Conservation (phyloP, 2,113 vertebrate species). For the Marmota flaviventris region DNA sequence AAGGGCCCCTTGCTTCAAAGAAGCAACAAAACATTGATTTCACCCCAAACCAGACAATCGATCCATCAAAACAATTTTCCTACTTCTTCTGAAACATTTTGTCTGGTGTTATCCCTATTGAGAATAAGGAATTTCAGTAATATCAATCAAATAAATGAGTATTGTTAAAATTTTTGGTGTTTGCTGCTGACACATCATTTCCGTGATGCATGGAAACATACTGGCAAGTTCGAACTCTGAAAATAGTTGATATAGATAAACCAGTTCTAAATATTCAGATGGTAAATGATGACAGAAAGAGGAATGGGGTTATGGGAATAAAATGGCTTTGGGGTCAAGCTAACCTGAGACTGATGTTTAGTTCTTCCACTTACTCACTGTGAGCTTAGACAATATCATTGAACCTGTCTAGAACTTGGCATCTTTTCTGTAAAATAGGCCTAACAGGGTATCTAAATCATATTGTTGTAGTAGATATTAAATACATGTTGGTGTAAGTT, state of each 20-base stretch:
- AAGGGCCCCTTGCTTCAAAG: neutral
- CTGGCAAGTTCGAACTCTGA: neutral
- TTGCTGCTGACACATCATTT: neutral
- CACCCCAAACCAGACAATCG: neutral
- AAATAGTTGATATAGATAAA: neutral
- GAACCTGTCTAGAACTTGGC: neutral
- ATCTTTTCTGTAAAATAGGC: neutral
- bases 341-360: neutral
- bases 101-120: neutral
- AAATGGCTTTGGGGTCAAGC: neutral
- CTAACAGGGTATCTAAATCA: neutral
- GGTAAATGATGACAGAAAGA: neutral
- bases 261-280: neutral
- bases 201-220: neutral
- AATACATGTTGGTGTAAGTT: neutral
- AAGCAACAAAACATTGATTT: neutral
- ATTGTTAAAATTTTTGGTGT: constrained; percentile 5
- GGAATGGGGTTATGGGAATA: neutral
- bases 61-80: neutral
- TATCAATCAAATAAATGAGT: constrained; percentile 6
- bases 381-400: neutral
- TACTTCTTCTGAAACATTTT: constrained; percentile 13
- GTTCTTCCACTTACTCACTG: neutral
- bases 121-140: neutral
- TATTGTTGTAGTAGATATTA: neutral